Conservation (phyloP, 2,888 invertebrate genomes). For the Amphipyra tragopoginis region DNA sequence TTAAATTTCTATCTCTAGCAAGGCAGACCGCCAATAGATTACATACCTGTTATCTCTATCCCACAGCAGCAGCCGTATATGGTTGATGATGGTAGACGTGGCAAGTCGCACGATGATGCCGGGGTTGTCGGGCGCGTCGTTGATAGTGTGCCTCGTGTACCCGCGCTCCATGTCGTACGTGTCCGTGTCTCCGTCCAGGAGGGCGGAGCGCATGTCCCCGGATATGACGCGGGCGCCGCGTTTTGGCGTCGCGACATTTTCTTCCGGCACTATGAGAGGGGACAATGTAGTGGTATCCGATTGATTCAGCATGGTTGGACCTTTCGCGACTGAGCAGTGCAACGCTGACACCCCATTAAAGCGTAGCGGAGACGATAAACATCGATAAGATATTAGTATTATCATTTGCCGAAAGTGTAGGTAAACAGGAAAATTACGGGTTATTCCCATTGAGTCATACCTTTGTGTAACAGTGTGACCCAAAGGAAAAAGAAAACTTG, state of each 20-base stretch:
- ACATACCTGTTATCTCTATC: slow-evolving; percentile 95
- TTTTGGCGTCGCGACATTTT: slow-evolving; percentile 96
- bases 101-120: slow-evolving; percentile 96
- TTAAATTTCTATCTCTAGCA: too few species aligned
- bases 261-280: slow-evolving; percentile 92
- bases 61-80: slow-evolving; percentile 97
- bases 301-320: background rate
- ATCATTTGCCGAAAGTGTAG: too few species aligned
- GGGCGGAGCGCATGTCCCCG: slow-evolving; percentile 96
- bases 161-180: slow-evolving; percentile 98
- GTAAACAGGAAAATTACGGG: too few species aligned
- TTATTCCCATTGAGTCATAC: too few species aligned
- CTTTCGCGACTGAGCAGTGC: too few species aligned
- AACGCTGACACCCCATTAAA: too few species aligned
- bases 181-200: slow-evolving; percentile 96
- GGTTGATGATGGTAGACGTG: slow-evolving; percentile 97
- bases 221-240: slow-evolving; percentile 96
- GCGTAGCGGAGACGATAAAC: too few species aligned
- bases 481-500: too few species aligned
- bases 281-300: background rate
- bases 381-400: too few species aligned
- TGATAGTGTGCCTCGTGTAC: slow-evolving; percentile 96
- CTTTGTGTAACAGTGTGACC: too few species aligned
- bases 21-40: too few species aligned
- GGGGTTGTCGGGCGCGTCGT: slow-evolving; percentile 91